These are phyloP conservation scores for Excalfactoria chinensis DNA, from an alignment of 2,113 vertebrate genomes.

Conservation along the genomic window DNA sequence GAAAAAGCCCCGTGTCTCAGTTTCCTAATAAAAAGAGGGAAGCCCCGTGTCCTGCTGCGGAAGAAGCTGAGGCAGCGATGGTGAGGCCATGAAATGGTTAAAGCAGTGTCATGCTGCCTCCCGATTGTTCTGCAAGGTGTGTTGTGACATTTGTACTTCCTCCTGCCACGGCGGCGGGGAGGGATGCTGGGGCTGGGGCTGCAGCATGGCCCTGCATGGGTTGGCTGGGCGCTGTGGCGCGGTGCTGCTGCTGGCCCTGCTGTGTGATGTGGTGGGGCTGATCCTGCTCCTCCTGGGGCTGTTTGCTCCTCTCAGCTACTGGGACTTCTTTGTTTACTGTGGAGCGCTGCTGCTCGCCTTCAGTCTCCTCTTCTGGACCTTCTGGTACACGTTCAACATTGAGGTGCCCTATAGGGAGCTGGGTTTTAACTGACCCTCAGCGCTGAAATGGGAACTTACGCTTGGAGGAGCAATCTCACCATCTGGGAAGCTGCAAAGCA, in stretches of 20 bases:
- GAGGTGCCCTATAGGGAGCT: constrained; percentile 78
- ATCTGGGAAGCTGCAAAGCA: background rate
- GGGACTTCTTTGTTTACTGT: constrained; percentile 88
- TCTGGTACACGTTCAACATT: constrained; percentile 89
- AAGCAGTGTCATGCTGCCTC: constrained; percentile 39
- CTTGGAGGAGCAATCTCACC: background rate
- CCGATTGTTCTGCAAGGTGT: constrained; percentile 65
- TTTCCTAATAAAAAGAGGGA: background rate
- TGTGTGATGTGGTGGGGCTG: constrained; percentile 80
- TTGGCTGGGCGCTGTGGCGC: constrained; percentile 2
- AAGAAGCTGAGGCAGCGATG: background rate
- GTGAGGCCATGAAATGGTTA: constrained; percentile 57
- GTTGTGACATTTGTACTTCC: constrained; percentile 74
- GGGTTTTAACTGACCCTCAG: accelerated
- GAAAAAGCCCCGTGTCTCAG: background rate
- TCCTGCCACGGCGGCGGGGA: constrained; percentile 51
- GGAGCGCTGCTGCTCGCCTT: constrained; percentile 86
- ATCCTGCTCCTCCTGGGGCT: constrained; percentile 84
- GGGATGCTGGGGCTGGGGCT: constrained; percentile 7
- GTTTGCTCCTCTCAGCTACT: constrained; percentile 78
- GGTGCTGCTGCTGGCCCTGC: constrained; percentile 76
- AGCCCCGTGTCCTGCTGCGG: accelerated
- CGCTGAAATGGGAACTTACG: accelerated
- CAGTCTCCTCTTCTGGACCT: constrained; percentile 88
- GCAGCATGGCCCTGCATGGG: background rate